A percentile compares a stretch with the other conserved stretches of the same genome.
Conservation (phyloP, 2,888 invertebrate species). For the Acleris emargana region DNA sequence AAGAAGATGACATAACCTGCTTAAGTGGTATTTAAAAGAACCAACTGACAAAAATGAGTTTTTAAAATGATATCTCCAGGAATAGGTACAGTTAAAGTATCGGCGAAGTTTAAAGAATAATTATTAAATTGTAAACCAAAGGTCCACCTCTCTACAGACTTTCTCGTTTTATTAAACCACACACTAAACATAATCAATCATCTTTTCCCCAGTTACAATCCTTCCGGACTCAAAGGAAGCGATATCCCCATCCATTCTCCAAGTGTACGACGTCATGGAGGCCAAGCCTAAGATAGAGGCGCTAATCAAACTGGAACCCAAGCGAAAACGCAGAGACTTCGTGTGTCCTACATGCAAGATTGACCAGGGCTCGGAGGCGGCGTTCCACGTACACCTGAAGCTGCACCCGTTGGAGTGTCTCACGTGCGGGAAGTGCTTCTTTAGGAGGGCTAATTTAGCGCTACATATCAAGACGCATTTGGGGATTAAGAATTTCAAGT, state of each 20-base stretch:
- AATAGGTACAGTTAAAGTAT: too few species aligned
- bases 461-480: conserved; percentile 92
- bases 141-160: too few species aligned
- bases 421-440: conserved; percentile 92
- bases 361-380: conserved; percentile 86
- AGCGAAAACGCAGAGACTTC: conserved; percentile 61
- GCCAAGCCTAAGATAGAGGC: conserved; percentile 74
- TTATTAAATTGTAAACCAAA: too few species aligned
- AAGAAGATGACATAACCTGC: too few species aligned
- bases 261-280: conserved; percentile 66
- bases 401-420: conserved; percentile 92
- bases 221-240: conserved; percentile 64
- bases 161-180: too few species aligned
- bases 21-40: too few species aligned
- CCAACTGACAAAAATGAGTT: too few species aligned
- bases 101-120: too few species aligned
- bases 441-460: conserved; percentile 88
- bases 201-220: conserved; percentile 51
- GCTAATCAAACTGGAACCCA: conserved; percentile 75
- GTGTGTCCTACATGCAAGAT: conserved; percentile 78
- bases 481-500: conserved; percentile 88
- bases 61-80: too few species aligned
- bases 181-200: too few species aligned
- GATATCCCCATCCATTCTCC: conserved; percentile 58
- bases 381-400: conserved; percentile 89